Conservation (phyloP, 2,113 vertebrate genomes). For the Toxotes chatareus region DNA sequence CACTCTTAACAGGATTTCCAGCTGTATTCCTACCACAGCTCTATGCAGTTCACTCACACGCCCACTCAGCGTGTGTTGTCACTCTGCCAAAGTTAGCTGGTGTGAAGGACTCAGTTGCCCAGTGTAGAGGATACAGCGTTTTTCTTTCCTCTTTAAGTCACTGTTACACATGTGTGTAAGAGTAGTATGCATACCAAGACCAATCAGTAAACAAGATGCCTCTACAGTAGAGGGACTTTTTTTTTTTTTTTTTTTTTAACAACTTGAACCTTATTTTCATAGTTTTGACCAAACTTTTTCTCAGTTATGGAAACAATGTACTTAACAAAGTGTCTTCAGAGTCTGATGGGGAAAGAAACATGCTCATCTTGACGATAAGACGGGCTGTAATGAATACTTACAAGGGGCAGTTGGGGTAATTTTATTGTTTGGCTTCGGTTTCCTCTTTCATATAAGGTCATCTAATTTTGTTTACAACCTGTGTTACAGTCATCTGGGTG, state of each 20-base stretch:
- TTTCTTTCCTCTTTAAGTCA: background rate
- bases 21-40: conserved; percentile 12
- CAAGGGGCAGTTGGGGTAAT: background rate
- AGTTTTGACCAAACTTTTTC: no score
- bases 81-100: conserved; percentile 15
- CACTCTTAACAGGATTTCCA: background rate
- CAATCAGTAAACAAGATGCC: background rate
- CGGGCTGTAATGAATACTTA: background rate
- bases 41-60: background rate
- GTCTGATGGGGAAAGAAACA: no score
- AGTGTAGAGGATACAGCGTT: background rate
- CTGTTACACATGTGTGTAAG: background rate
- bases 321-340: background rate
- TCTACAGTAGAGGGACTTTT: background rate
- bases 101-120: conserved; percentile 13
- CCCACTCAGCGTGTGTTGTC: background rate
- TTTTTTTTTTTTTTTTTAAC: no score
- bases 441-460: conserved; percentile 9
- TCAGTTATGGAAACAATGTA: background rate
- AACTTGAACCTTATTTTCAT: no score
- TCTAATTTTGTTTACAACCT: background rate
- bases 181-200: background rate
- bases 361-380: background rate
- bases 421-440: background rate
- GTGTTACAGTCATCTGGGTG: no score